Evolutionary conservation across 2,113 vertebrate species (phyloP).

Genomic region (Tonatia bakeri): DNA sequence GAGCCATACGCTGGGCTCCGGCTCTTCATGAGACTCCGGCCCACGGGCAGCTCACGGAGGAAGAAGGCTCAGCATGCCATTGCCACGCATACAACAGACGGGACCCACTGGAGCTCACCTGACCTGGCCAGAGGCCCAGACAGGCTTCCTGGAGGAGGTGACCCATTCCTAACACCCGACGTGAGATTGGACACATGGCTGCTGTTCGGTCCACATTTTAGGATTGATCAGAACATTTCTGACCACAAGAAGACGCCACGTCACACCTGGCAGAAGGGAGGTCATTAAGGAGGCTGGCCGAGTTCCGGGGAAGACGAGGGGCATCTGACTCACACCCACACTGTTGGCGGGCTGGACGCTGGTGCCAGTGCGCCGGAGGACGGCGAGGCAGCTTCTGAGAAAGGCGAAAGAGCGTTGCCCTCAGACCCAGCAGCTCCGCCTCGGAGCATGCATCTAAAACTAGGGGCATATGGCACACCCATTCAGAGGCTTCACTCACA

Average conservation of each 20-base stretch:
- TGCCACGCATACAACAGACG: rapidly evolving
- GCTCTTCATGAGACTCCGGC: background rate
- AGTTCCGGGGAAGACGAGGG: background rate
- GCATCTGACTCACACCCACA: rapidly evolving
- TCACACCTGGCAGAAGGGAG: background rate
- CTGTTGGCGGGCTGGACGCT: rapidly evolving
- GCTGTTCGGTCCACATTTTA: background rate
- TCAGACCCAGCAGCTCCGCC: background rate
- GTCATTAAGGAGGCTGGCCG: rapidly evolving
- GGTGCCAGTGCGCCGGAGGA: rapidly evolving
- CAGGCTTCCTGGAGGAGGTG: background rate
- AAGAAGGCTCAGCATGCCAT: background rate
- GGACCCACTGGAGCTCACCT: background rate
- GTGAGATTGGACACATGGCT: background rate
- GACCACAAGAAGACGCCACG: background rate
- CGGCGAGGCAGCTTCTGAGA: background rate
- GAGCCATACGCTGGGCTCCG: rapidly evolving
- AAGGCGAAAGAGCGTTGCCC: rapidly evolving
- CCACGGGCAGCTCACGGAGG: background rate
- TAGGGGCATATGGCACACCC: rapidly evolving
- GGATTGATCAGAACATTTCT: background rate
- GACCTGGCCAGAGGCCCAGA: background rate
- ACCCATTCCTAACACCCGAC: background rate
- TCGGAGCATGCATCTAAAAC: background rate
- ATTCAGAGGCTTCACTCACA: background rate